Evolutionary conservation across 2,888 invertebrate genomes (phyloP), one percentile per base, ranked within the genome.

Genomic region (Erynnis tages): DNA sequence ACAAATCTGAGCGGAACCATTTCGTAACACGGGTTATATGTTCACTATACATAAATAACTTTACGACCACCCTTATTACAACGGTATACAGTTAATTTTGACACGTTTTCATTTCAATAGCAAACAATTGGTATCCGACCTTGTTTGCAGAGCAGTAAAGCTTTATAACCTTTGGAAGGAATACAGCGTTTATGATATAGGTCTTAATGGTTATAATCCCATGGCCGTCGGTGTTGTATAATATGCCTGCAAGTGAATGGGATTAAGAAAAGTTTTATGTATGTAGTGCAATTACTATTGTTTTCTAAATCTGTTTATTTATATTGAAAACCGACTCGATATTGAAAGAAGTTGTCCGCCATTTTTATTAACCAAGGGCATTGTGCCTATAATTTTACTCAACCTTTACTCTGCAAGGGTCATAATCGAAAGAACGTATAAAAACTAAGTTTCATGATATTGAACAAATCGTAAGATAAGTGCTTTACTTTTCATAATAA

Each of bases 11-110:
- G n/a, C 17, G 46, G 37, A 46, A 37, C 37, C 23, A 32, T 49
- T 40, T 49, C 40, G 40, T 40, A 49, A 40, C 47, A 34, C 35
- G 8, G 37, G 35, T 49, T 38, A 29, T 37, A 35, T 47, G 47
- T 38, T 14, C 17, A 16, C n/a, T 11, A 27, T n/a, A 6, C 38
- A 17, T 21, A 35, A n/a, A n/a, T n/a, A n/a, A n/a, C n/a, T n/a
- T n/a, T n/a, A n/a, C n/a, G n/a, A n/a, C n/a, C n/a, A 47, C 27
- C n/a, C 27, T 10, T 47, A 37, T 13, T 29, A 19, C 37, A 8
- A 14, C 14, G 3, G 11, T 29, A 5, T 29, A 47, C 11, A 47
- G 47, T 47, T 47, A 29, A 47, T 25, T 37, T 37, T 47, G n/a
- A 19, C 21, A 7, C 8, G 19, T 7, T 13, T 7, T 4, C 3